Evolutionary conservation across 2,888 invertebrate genomes (phyloP), one percentile per base, ranked within the genome.

Genomic region (Furcula furcula): DNA sequence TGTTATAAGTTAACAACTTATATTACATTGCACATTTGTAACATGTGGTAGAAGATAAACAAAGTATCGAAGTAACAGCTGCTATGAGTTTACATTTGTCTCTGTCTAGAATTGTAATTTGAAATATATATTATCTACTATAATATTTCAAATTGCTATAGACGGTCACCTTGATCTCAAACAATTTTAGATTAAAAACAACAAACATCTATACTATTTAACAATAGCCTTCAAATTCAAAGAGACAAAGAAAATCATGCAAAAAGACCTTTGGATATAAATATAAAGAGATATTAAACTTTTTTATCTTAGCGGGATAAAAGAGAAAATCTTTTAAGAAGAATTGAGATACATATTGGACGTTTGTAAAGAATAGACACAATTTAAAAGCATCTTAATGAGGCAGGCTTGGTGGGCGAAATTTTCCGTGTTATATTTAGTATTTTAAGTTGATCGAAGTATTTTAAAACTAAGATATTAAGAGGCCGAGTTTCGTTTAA

Each of bases 261-360:
- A 11, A 23, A 27, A 15, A 27, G 27, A 15, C 5, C 23, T 12
- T 23, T 15, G 15, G 2, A 21, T 11, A 22, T 6, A 20, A 29
- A 34, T n/a, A 29, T 20, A 23, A 31, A 36, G 9, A 14, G 7
- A 32, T 25, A 27, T 29, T 20, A 31, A 25, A 14, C 33, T n/a
- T 14, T 28, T 36, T 34, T 36, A 29, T 16, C 28, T 26, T 23
- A 36, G 6, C 1, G 22, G 20, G 31, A 33, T 16, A 1, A 28
- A 34, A 37, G 27, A 18, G 19, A 18, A 31, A 32, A 22, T 20
- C 23, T 11, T 41, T 32, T 10, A 40, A 29, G 33, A 45, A 37
- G 30, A 16, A 51, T 43, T 43, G 23, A 27, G 36, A 39, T n/a
- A n/a, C n/a, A n/a, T 31, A 35, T 22, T 1, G 12, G 25, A 25